These are phyloP conservation scores for Myrmophylax atrothorax DNA, from an alignment of 2,113 vertebrate species.

Conservation along the genomic window DNA sequence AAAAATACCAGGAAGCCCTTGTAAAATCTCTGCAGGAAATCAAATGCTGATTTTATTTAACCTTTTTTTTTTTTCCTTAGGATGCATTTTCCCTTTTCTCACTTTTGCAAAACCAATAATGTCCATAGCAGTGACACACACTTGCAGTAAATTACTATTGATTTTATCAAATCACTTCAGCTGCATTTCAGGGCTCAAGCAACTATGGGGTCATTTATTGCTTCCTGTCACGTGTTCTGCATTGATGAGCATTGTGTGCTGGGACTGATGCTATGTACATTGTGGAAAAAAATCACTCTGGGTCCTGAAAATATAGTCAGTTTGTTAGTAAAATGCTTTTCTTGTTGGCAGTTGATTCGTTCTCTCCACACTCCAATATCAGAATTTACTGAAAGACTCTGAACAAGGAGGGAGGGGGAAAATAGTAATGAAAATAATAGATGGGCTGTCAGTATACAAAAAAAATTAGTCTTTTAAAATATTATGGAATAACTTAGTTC, in stretches of 20 bases:
- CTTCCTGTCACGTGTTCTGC: neutral
- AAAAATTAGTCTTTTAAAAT: neutral
- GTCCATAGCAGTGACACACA: neutral
- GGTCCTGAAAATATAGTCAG: neutral
- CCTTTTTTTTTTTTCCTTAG: neutral
- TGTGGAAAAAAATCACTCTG: neutral
- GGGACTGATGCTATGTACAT: neutral
- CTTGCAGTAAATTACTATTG: conserved; percentile 14
- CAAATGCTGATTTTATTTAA: neutral
- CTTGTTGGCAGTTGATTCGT: neutral
- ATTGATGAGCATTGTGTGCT: neutral
- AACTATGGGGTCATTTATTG: neutral
- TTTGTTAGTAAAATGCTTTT: neutral
- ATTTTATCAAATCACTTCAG: neutral
- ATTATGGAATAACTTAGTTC: neutral
- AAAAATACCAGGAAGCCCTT: neutral
- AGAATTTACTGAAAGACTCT: neutral
- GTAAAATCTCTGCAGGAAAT: neutral
- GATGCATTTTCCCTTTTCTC: neutral
- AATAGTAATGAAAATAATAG: neutral
- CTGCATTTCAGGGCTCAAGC: conserved; percentile 5
- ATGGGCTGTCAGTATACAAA: neutral
- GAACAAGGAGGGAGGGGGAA: neutral
- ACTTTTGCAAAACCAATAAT: neutral
- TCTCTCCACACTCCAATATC: neutral